phyloP scores from a whole-genome alignment of 1,140 invertebrate genomes.

The Druon quercuslanigerum region DNA sequence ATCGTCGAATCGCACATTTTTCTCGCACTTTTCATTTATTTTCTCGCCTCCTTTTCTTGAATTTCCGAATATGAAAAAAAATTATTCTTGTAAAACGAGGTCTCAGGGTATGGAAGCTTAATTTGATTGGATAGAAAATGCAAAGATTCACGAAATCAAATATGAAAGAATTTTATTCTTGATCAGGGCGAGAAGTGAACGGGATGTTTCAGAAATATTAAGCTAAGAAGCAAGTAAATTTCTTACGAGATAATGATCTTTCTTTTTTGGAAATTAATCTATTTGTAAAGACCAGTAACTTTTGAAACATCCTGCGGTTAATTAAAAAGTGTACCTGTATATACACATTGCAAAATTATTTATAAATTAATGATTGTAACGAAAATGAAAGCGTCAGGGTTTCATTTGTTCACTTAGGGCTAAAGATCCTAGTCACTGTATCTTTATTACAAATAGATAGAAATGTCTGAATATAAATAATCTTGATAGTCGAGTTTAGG shows the following conservation, averaged over 20 bases:
- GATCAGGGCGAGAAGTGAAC: background rate
- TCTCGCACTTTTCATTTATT: background rate
- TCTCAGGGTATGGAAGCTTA: constrained; percentile 10
- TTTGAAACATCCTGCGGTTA: constrained; percentile 5
- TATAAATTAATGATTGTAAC: constrained; percentile 5
- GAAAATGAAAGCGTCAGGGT: constrained; percentile 31
- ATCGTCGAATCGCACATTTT: constrained; percentile 15
- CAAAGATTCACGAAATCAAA: constrained; percentile 22
- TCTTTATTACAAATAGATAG: constrained; percentile 36
- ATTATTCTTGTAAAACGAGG: constrained; percentile 8
- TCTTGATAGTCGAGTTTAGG: constrained; percentile 43
- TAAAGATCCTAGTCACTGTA: constrained; percentile 43
- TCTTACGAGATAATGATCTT: background rate
- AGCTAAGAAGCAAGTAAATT: constrained; percentile 10
- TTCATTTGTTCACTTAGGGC: constrained; percentile 37
- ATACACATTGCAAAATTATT: constrained; percentile 12
- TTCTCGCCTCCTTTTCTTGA: background rate
- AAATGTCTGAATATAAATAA: constrained; percentile 38
- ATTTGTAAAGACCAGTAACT: background rate
- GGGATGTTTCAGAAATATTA: constrained; percentile 26
- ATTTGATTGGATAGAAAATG: background rate
- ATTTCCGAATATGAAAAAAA: background rate
- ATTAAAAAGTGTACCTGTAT: constrained; percentile 13
- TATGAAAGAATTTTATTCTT: constrained; percentile 1
- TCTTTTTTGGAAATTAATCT: too few relatives aligned